Evolutionary conservation across 2,113 vertebrate species (phyloP).

Genomic region (Marmota monax): DNA sequence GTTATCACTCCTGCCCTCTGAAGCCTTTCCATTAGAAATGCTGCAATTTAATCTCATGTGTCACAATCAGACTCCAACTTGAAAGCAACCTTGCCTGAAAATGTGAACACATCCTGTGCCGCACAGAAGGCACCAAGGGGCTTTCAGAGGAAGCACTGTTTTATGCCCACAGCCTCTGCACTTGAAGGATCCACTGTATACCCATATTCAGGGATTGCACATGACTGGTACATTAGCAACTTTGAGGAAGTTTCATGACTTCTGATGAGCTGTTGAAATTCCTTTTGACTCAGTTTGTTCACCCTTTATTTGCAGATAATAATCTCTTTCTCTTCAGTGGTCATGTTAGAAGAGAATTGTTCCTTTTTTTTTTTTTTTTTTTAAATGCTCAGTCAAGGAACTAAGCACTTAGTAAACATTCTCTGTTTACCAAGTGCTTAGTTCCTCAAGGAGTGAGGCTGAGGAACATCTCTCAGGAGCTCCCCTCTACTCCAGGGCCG

Average conservation of each 20-base stretch:
- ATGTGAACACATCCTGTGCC: not conserved
- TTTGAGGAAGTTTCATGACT: not conserved
- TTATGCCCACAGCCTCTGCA: not conserved
- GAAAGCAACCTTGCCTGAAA: not conserved
- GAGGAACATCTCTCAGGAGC: too few species aligned
- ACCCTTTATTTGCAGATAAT: not conserved
- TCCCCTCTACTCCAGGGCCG: too few species aligned
- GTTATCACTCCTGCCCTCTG: not conserved
- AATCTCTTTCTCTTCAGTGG: not conserved
- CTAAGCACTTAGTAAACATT: not conserved
- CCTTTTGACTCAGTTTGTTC: not conserved
- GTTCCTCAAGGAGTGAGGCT: too few species aligned
- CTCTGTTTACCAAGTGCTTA: too few species aligned
- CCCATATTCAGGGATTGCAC: rapidly evolving
- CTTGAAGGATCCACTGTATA: rapidly evolving
- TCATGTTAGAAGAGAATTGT: not conserved
- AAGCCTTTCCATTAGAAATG: not conserved
- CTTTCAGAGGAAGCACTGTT: not conserved
- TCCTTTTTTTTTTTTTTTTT: not conserved
- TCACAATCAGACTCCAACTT: conserved; percentile 2
- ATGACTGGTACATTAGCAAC: rapidly evolving
- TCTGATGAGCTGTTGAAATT: not conserved
- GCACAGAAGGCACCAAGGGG: not conserved
- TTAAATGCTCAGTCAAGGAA: not conserved
- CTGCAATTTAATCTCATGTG: not conserved